phyloP scores from a whole-genome alignment of 2,888 invertebrate species.

The Cremastinae sp. region DNA sequence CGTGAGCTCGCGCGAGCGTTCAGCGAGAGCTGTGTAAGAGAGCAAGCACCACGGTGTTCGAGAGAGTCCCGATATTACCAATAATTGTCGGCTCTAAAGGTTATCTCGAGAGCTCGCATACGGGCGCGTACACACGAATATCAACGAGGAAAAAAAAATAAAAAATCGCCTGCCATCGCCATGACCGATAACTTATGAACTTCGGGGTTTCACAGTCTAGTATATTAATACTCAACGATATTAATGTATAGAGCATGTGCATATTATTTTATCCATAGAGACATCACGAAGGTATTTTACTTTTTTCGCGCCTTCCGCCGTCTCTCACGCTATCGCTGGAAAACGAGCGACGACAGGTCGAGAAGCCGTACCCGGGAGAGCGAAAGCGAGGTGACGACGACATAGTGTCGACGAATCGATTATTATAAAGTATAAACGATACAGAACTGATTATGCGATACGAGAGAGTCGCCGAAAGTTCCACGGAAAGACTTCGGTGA shows the following conservation, averaged over 20 bases:
- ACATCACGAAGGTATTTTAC: slow-evolving; percentile 31
- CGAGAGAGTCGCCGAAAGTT: slow-evolving; percentile 25
- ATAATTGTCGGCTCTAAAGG: slow-evolving; percentile 79
- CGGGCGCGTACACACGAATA: slow-evolving; percentile 57
- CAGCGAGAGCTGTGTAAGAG: slow-evolving; percentile 47
- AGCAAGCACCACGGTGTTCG: slow-evolving; percentile 53
- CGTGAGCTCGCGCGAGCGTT: slow-evolving; percentile 67
- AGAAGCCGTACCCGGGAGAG: no score
- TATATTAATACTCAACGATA: slow-evolving; percentile 32
- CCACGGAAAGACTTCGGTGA: slow-evolving; percentile 27
- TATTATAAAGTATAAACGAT: slow-evolving; percentile 48
- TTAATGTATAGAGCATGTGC: slow-evolving; percentile 33
- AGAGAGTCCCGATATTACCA: slow-evolving; percentile 76
- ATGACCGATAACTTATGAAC: slow-evolving; percentile 73
- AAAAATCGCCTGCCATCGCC: slow-evolving; percentile 56
- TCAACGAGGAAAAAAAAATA: not conserved
- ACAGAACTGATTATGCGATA: slow-evolving; percentile 47
- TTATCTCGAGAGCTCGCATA: slow-evolving; percentile 74
- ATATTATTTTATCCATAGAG: slow-evolving; percentile 43
- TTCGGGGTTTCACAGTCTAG: slow-evolving; percentile 59
- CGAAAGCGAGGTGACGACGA: slow-evolving; percentile 41
- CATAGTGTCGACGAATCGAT: slow-evolving; percentile 53
- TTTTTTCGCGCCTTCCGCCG: slow-evolving; percentile 32
- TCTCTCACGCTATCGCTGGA: slow-evolving; percentile 24
- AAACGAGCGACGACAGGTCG: slow-evolving; percentile 1